Percentiles rank a stretch among this genome's conserved stretches.
Conservation (phyloP, 2,888 invertebrate genomes). For the Zhengitettix transpicula region DNA sequence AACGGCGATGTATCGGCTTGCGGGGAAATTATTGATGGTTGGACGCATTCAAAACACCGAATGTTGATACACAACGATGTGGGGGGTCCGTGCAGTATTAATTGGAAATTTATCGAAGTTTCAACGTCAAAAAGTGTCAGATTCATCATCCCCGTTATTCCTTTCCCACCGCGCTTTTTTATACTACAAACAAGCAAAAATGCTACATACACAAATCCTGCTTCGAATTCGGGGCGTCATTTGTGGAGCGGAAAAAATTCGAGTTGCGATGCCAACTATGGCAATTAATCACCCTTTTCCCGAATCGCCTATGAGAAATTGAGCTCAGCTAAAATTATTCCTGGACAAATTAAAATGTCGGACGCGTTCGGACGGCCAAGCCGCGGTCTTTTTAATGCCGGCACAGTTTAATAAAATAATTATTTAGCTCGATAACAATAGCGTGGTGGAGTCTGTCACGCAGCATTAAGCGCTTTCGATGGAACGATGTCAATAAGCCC, state of each 20-base stretch:
- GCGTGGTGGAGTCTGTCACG: no score
- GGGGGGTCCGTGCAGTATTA: constrained; percentile 6
- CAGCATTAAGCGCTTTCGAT: no score
- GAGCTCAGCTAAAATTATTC: no score
- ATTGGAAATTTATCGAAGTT: constrained; percentile 14
- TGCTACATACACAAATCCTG: constrained; percentile 6
- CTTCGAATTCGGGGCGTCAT: constrained; percentile 5
- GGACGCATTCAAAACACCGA: constrained; percentile 5
- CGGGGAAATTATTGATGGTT: constrained; percentile 7
- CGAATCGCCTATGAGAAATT: no score
- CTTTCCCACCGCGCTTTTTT: constrained; percentile 1
- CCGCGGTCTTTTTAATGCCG: no score
- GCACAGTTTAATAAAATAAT: no score
- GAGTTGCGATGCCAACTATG: background rate
- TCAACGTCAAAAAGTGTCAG: constrained; percentile 13
- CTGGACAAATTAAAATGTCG: no score
- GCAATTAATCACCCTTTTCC: constrained; percentile 2
- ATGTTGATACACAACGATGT: constrained; percentile 6
- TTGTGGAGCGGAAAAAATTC: background rate
- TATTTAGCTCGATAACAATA: no score
- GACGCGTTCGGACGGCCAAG: no score
- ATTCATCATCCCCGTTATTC: constrained; percentile 7
- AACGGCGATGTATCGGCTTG: constrained; percentile 6
- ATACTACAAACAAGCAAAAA: background rate
- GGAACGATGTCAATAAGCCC: no score